Conservation (phyloP, 2,888 invertebrate species). For the Ptilodon capucinus region DNA sequence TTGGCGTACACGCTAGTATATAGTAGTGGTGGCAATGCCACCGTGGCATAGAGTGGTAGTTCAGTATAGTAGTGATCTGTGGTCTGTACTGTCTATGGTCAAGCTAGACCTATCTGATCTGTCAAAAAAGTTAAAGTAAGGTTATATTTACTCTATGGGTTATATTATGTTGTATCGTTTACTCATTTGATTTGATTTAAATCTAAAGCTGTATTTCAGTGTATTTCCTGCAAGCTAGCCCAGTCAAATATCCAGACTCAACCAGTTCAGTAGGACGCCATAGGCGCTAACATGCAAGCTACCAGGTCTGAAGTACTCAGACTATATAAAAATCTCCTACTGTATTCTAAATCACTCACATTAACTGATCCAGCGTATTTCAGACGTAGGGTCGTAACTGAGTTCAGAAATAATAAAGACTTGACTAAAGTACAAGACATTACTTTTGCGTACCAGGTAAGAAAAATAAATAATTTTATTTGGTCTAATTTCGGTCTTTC, state of each 20-base stretch:
- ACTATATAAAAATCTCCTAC: conserved; percentile 90
- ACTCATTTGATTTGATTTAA: no score
- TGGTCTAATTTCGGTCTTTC: no score
- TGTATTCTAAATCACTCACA: conserved; percentile 89
- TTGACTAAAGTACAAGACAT: conserved; percentile 67
- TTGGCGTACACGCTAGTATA: no score
- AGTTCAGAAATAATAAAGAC: conserved; percentile 87
- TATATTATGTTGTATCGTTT: no score
- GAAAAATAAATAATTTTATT: conserved; percentile 1
- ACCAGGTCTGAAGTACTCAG: conserved; percentile 82
- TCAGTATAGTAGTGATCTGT: no score
- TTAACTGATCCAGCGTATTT: conserved; percentile 91
- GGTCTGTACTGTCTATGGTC: no score
- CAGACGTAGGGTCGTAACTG: conserved; percentile 84
- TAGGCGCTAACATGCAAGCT: conserved; percentile 34
- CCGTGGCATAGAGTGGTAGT: no score
- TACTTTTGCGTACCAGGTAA: conserved; percentile 63
- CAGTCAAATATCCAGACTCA: not conserved
- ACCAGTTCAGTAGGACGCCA: not conserved
- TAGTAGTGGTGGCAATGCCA: no score
- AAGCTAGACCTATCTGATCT: no score
- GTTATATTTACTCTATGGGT: no score
- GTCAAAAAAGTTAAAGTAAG: no score
- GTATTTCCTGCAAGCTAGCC: not conserved
- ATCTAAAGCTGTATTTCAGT: no score